Base-by-base conservation (phyloP, 64 coral and sea anemone genomes). In the Montipora capricornis region DNA sequence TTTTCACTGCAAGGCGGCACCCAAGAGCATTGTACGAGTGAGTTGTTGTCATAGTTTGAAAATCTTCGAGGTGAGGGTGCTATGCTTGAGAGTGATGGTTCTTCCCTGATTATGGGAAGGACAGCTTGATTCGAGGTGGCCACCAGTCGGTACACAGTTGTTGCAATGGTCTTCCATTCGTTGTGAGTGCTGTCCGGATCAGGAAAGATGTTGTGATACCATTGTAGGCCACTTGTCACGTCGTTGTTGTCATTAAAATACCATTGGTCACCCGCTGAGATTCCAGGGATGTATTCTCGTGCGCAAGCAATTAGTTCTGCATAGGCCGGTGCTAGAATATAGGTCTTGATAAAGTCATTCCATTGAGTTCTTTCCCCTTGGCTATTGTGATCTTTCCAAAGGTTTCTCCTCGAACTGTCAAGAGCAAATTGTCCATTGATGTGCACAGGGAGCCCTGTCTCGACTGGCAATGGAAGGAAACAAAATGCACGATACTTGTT, bases 401-500 rank as follows among this genome's bases (percentile, higher is more conserved):
- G 80, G 47, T 92, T 92, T 22, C 98, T 59, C 44, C 98, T 91
- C 24, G 98, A 91, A 81, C 86, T 83, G 75, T 99, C 98, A 26
- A 99, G 88, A 10, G 82, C 67, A 89, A 99, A 99, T n/a, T 99
- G 92, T 4, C 98, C 95, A 86, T 96, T 99, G 14, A 99, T 81
- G 13, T 99, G 98, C 58, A 99, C 98, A 26, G 98, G 98, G 62
- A 99, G 95, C 57, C 84, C 89, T 52, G 98, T 99, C 49, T 94
- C 95, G 55, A 94, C 74, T 4, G 91, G 98, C 20, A 99, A 69
- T 16, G 98, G 98, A 6, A 99, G 79, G 59, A 90, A 96, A 80
- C 95, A 94, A 68, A 96, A 99, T 0, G 89, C 94, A 19, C 49
- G 87, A 17, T 89, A 70, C 88, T 79, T 58, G 48, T 11, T 88